phyloP scores from a whole-genome alignment of 2,113 vertebrate species.

The Physeter macrocephalus region DNA sequence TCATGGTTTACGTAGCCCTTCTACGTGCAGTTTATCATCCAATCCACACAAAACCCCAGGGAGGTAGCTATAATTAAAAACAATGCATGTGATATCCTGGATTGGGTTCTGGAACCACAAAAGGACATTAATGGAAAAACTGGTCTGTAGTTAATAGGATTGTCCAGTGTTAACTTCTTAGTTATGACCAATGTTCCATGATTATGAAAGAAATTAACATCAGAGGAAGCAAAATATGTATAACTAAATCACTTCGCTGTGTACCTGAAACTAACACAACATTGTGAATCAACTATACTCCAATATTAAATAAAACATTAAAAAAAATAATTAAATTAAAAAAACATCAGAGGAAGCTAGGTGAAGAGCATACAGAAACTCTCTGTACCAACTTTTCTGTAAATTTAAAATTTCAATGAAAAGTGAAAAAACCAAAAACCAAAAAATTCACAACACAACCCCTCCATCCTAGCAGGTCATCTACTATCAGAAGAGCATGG shows the following conservation, averaged over 20 bases:
- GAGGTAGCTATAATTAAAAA: not conserved
- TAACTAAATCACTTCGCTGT: not conserved
- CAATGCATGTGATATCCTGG: not conserved
- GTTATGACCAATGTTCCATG: not conserved
- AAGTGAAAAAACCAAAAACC: not conserved
- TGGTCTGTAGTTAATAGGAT: not conserved
- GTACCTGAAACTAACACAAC: not conserved
- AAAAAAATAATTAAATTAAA: not conserved
- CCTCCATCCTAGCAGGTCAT: not conserved
- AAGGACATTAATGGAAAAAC: not conserved
- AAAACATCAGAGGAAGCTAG: not conserved
- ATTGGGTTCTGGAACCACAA: not conserved
- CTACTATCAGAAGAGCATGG: not conserved
- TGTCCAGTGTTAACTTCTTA: not conserved
- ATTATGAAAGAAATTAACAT: not conserved
- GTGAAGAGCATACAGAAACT: not conserved
- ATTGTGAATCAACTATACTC: not conserved
- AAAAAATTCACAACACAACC: not conserved
- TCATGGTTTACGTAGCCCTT: not conserved
- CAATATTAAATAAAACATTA: not conserved
- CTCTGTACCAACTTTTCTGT: not conserved
- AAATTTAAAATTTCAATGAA: not conserved
- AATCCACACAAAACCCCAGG: not conserved
- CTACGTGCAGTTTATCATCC: not conserved
- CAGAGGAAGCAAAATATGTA: not conserved